Conservation (phyloP, 2,888 invertebrate species). For the Cinara cedri region DNA sequence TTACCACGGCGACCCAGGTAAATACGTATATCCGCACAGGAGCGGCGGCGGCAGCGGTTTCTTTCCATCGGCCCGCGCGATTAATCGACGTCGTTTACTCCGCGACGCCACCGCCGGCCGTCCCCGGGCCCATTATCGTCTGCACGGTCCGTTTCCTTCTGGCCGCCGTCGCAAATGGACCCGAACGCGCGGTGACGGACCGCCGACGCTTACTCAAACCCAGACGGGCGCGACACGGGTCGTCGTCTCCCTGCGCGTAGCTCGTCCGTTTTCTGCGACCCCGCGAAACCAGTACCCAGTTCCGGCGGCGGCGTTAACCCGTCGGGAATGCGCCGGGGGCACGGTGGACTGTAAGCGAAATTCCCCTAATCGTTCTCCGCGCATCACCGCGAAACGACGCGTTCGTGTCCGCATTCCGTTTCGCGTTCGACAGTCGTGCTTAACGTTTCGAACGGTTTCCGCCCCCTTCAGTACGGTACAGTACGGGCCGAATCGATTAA, state of each 20-base stretch:
- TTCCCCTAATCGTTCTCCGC: no score
- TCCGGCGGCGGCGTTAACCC: background rate
- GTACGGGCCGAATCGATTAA: no score
- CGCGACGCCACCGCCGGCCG: background rate
- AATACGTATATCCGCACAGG: background rate
- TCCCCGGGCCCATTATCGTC: constrained; percentile 6
- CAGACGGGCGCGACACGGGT: background rate
- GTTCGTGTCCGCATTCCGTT: no score
- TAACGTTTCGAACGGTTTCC: no score
- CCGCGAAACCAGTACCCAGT: background rate
- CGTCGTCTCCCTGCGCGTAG: background rate
- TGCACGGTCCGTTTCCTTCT: background rate
- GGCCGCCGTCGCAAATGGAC: background rate
- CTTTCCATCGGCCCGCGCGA: constrained; percentile 14
- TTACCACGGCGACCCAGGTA: constrained; percentile 4
- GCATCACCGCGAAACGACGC: no score
- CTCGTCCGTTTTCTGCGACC: background rate
- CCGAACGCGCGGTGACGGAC: constrained; percentile 12
- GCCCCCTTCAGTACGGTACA: no score
- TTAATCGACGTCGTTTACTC: constrained; percentile 35
- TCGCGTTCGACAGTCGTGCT: no score
- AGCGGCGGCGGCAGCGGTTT: background rate
- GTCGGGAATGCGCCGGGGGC: no score
- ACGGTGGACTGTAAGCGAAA: no score
- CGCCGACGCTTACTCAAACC: background rate